Evolutionary conservation across 2,888 invertebrate species (phyloP), one percentile per base, ranked within the genome.

Genomic region (Dynastes maya): DNA sequence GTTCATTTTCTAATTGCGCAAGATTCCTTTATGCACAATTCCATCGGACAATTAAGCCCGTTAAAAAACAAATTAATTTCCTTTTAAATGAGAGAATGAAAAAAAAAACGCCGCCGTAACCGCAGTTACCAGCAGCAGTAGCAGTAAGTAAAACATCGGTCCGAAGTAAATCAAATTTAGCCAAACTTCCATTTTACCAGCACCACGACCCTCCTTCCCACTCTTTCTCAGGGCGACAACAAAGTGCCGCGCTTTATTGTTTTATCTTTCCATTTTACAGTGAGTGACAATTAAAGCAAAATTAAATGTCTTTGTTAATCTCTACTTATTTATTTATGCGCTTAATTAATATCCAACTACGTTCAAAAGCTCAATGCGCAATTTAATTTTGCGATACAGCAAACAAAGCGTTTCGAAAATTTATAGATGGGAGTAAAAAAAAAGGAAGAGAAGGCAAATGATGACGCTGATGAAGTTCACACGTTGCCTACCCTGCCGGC

Each of bases 241-340:
- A 68, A 68, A 29, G 51, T 13, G 22, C 22, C 72, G 27, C 8
- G 72, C 72, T 61, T 74, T 74, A 74, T 74, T 74, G 61, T 74
- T 74, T 74, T 74, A 61, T 74, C 61, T 72, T 74, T 61, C 27
- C 72, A 74, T 74, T 74, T 74, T 61, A 74, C 72, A 61, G 61
- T 74, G 61, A 61, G 40, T 49, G 45, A 74, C 72, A 74, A 61
- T 61, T 61, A 61, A 61, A 61, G n/a, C 45, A 45, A 61, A 74
- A 61, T 74, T 74, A 74, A 49, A 74, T 29, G 61, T 74, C 72
- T 61, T 74, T 74, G 72, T 61, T 74, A 74, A 74, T 74, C 29
- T 27, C 72, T 9, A 58, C 37, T 71, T 55, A 55, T 61, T 74
- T 74, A 72, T 71, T 72, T 45, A 61, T 74, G 45, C 37, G 8